Conservation (phyloP, 2,888 invertebrate species). For the Brenthis hecate region DNA sequence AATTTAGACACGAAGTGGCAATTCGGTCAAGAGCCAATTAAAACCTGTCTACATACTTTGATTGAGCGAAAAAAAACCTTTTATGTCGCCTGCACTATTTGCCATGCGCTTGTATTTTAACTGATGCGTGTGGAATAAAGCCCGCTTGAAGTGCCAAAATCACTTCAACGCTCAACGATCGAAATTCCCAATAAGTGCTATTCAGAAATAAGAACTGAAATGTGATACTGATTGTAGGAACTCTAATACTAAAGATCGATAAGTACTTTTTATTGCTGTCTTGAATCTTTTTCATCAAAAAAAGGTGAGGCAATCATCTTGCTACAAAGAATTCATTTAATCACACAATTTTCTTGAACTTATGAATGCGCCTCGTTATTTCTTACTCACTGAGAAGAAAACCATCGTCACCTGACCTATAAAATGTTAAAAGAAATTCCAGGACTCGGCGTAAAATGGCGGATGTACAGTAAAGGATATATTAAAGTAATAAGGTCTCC, state of each 20-base stretch:
- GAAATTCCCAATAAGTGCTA: conserved; percentile 1
- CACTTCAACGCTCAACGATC: conserved; percentile 9
- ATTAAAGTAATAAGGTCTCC: conserved; percentile 14
- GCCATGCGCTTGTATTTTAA: conserved; percentile 10
- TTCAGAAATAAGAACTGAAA: neutral
- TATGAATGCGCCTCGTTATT: conserved; percentile 12
- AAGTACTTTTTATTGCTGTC: neutral
- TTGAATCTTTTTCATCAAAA: no score
- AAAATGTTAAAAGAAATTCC: conserved; percentile 16
- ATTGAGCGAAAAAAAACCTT: conserved; percentile 24
- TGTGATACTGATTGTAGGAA: neutral
- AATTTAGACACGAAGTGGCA: conserved; percentile 38
- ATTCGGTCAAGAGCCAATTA: conserved; percentile 40
- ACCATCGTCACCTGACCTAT: conserved; percentile 19
- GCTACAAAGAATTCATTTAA: neutral
- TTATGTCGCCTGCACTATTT: conserved; percentile 19
- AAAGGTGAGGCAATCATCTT: no score
- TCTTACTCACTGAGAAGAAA: conserved; percentile 12
- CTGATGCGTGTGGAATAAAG: conserved; percentile 3
- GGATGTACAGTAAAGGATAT: conserved; percentile 4
- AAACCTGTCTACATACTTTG: conserved; percentile 31
- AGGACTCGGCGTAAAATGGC: conserved; percentile 3
- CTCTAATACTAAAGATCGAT: neutral
- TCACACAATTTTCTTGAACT: neutral
- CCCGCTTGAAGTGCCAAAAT: conserved; percentile 17